phyloP scores from a whole-genome alignment of 2,113 vertebrate species.

The Haemorhous mexicanus region DNA sequence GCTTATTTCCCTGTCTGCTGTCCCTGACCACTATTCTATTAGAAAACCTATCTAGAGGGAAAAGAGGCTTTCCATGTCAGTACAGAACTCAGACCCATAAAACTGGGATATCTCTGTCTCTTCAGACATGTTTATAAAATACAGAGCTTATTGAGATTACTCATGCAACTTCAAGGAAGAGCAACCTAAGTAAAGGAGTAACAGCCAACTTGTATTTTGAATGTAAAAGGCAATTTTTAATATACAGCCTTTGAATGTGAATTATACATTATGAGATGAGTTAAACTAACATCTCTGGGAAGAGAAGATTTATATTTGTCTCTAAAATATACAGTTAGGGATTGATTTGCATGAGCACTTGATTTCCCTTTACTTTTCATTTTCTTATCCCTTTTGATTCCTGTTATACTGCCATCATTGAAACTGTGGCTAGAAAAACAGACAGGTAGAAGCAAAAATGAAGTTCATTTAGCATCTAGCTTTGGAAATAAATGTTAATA shows the following conservation, averaged over 20 bases:
- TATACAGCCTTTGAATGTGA: background rate
- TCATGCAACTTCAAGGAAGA: background rate
- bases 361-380: conserved; percentile 4
- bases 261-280: background rate
- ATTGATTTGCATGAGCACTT: background rate
- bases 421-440: background rate
- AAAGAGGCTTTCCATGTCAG: background rate
- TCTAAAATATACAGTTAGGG: background rate
- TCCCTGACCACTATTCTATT: background rate
- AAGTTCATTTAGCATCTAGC: background rate
- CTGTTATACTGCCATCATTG: conserved; percentile 23
- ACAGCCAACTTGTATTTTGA: background rate
- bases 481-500: conserved; percentile 52
- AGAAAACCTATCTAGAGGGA: background rate
- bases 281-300: background rate
- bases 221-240: background rate
- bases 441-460: background rate
- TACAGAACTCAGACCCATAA: background rate
- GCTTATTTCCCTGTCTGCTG: background rate
- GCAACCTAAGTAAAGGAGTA: background rate
- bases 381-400: conserved; percentile 9
- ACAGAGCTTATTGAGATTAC: background rate
- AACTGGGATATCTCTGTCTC: background rate
- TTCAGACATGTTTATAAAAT: background rate
- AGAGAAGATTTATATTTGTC: conserved; percentile 2